Evolutionary conservation across 2,797 vertebrate genomes (phyloP).

Genomic region (Platyrinchus mystaceus): DNA sequence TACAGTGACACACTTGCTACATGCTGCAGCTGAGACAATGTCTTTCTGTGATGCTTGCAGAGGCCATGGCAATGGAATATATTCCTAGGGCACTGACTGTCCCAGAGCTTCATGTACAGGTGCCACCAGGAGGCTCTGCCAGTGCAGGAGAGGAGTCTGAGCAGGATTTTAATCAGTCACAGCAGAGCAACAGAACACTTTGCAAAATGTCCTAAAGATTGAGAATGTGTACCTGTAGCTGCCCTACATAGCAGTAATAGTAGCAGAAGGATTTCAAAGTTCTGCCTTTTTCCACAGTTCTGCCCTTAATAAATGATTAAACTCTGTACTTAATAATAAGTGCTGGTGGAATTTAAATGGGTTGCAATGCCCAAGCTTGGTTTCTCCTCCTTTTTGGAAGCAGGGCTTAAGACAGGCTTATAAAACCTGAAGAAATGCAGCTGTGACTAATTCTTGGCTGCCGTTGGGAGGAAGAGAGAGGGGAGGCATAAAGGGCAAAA

Average conservation of each 20-base stretch:
- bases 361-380: not conserved
- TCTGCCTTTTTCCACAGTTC: not conserved
- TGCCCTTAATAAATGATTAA: slow-evolving; percentile 38
- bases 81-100: not conserved
- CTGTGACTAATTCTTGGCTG: slow-evolving; percentile 34
- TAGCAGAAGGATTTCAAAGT: not conserved
- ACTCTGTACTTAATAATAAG: not conserved
- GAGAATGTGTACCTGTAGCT: not conserved
- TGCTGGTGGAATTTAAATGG: not conserved
- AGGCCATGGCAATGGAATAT: not conserved
- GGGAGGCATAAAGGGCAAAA: not conserved
- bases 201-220: not conserved
- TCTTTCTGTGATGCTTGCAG: not conserved
- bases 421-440: slow-evolving; percentile 43
- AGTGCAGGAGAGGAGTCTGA: not conserved
- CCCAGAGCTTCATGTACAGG: not conserved
- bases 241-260: not conserved
- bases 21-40: not conserved
- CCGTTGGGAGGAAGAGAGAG: not conserved
- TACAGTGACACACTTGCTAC: not conserved
- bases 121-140: not conserved
- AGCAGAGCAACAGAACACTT: not conserved
- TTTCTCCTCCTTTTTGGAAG: slow-evolving; percentile 22
- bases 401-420: not conserved
- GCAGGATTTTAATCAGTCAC: not conserved